Evolutionary conservation across 1,140 invertebrate genomes (phyloP).

Genomic region (Mesaphorura yosii): DNA sequence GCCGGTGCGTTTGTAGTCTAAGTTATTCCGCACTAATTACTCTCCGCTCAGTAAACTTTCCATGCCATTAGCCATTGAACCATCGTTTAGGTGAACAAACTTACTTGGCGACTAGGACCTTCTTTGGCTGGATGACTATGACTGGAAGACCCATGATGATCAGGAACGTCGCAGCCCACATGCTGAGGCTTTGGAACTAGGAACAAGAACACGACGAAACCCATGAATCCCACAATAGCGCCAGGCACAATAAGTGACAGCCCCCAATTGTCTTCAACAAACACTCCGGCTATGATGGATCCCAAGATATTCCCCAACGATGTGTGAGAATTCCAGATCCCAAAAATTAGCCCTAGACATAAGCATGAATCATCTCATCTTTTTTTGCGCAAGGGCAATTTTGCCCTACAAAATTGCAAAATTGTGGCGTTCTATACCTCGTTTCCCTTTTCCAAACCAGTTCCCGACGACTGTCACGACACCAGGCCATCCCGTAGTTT

Average conservation of each 20-base stretch:
- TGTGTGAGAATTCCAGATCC: conserved; percentile 90
- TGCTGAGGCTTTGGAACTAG: conserved; percentile 64
- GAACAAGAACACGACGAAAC: conserved; percentile 75
- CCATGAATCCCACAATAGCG: conserved; percentile 62
- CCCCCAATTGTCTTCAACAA: conserved; percentile 70
- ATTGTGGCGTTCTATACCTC: conserved; percentile 39
- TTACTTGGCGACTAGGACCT: not conserved
- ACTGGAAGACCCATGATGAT: conserved; percentile 31
- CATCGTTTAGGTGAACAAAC: too few relatives aligned
- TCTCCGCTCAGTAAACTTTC: too few relatives aligned
- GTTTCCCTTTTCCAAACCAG: conserved; percentile 87
- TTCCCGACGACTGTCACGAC: conserved; percentile 87
- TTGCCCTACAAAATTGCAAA: not conserved
- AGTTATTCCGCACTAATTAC: too few relatives aligned
- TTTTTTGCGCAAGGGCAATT: not conserved
- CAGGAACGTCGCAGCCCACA: conserved; percentile 49
- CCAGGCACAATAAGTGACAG: conserved; percentile 85
- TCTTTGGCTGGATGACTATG: not conserved
- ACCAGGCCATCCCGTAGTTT: conserved; percentile 86
- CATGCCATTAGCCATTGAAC: too few relatives aligned
- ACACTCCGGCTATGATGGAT: conserved; percentile 67
- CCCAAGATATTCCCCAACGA: conserved; percentile 92
- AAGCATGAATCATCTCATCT: too few relatives aligned
- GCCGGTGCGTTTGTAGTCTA: not conserved
- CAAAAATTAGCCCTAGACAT: conserved; percentile 74